Evolutionary conservation across 2,113 vertebrate genomes (phyloP).

Genomic region (Neogobius melanostomus): DNA sequence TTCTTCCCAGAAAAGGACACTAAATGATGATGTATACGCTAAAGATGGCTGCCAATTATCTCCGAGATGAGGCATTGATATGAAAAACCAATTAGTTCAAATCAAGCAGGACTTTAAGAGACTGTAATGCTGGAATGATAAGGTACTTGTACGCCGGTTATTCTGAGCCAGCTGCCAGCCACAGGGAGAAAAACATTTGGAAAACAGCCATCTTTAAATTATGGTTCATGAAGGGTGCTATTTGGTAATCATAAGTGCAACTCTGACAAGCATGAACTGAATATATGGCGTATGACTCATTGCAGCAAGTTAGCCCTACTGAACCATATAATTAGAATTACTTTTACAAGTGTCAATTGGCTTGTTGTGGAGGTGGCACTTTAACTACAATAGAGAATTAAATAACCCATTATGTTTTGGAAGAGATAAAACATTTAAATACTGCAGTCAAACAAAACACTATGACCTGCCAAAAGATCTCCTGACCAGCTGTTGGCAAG

Average conservation of each 20-base stretch:
- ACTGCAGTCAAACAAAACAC: not conserved
- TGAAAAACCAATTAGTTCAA: constrained; percentile 34
- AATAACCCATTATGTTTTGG: not conserved
- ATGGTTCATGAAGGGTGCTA: constrained; percentile 14
- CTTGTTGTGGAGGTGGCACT: not conserved
- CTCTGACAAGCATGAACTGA: constrained; percentile 27
- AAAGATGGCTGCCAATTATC: constrained; percentile 41
- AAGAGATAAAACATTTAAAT: not conserved
- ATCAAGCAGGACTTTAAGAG: constrained; percentile 37
- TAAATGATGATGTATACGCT: constrained; percentile 40
- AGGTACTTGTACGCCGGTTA: constrained; percentile 18
- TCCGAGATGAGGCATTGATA: constrained; percentile 31
- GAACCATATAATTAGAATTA: not conserved
- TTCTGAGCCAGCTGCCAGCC: constrained; percentile 35
- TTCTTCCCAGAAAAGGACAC: constrained; percentile 1
- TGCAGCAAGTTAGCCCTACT: constrained; percentile 6
- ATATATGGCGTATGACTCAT: constrained; percentile 45
- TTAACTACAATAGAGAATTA: not conserved
- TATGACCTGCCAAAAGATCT: not conserved
- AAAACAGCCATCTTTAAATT: constrained; percentile 32
- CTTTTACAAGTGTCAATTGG: not conserved
- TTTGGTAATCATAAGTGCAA: constrained; percentile 9
- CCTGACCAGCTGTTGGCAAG: too few species aligned
- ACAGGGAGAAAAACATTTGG: not conserved
- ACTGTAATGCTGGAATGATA: constrained; percentile 13